Base-by-base conservation (phyloP, 2,797 vertebrate species). In the Orestias chungarensis region DNA sequence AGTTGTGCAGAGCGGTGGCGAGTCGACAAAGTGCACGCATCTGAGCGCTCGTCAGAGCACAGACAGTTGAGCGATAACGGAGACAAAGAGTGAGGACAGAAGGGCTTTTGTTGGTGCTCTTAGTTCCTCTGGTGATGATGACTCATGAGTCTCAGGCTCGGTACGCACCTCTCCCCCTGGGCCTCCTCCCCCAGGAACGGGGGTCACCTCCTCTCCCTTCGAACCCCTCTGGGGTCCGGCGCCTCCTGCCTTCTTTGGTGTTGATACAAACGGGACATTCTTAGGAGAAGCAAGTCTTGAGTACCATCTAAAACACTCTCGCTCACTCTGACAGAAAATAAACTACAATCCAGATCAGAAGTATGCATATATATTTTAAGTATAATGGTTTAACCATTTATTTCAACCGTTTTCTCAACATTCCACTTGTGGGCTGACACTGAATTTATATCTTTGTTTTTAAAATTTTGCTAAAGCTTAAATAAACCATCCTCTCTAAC, bases 101-200 rank as follows among this genome's bases (percentile, higher is more conserved):
- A 76, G 81, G 84, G 76, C 84, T 87, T 52, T 79, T 85, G 80
- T 81, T 82, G 87, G 91, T 93, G 89, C 85, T 91, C 86, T 88
- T 83, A 89, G 82, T 87, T 89, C 83, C 85, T 89, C 87, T 81
- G 75, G 85, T 88, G 86, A 89, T 86, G 74, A 79, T 84, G 87
- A 84, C n/a, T n/a, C n/a, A n/a, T n/a, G 86, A 81, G 81, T 77
- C 78, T 78, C 70, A 68, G 81, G 78, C 70, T 89, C 79, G 78
- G 89, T 89, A 95, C 95, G 91, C 94, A 95, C 94, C 95, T 95
- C 94, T 86, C 85, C 93, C 94, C 91, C 91, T 69, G 90, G 81
- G 89, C 90, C 90, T 91, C 91, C 89, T 86, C 86, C 92, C 91
- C 91, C 94, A 88, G 93, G 91, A 84, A 94, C 85, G 82, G 92